Base-by-base conservation (phyloP, 2,888 invertebrate species). In the Troides oblongomaculatus region DNA sequence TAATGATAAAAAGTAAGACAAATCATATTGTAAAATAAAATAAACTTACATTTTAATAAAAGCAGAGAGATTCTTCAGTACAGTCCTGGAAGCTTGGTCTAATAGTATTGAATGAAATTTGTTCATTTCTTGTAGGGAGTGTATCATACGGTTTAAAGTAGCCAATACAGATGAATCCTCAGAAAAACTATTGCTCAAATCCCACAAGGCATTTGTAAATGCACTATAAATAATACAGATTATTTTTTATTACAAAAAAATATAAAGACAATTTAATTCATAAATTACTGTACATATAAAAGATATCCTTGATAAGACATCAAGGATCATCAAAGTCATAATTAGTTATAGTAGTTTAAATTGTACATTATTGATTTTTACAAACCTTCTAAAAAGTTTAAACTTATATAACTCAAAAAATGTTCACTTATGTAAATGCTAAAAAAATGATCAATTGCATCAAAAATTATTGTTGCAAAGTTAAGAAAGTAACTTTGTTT, bases 41-140 rank as follows among this genome's bases (percentile, higher is more conserved):
- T n/a, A 39, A 46, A 73, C 94, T 94, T 93, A 97, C 97, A 95
- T 97, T 94, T 97, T 97, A 66, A 98, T 94, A 87, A 99, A 98
- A 75, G 96, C 95, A 75, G 95, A 95, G 82, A 99, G 94, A 94
- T 98, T 98, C 92, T 97, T 97, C 62, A 97, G 93, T 74, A 99
- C 96, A 73, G 98, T 97, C 80, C 98, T 94, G 69, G 97, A 97
- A 8, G 98, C 97, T 89, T 98, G 98, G 87, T 99, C 98, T 80
- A 98, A 90, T 39, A 98, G 92, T 75, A 97, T 98, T 59, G 97
- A 96, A 82, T 98, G 97, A 84, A 97, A 98, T 85, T 98, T 98
- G 85, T 97, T 96, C 95, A 98, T 97, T 92, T 99, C 98, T 90
- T 97, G 95, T 70, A 98, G 93, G 67, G 96, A 95, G 81, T 96